Evolutionary conservation across 2,113 vertebrate species (phyloP), one percentile per base, ranked within the genome.

Genomic region (Chroicocephalus ridibundus): DNA sequence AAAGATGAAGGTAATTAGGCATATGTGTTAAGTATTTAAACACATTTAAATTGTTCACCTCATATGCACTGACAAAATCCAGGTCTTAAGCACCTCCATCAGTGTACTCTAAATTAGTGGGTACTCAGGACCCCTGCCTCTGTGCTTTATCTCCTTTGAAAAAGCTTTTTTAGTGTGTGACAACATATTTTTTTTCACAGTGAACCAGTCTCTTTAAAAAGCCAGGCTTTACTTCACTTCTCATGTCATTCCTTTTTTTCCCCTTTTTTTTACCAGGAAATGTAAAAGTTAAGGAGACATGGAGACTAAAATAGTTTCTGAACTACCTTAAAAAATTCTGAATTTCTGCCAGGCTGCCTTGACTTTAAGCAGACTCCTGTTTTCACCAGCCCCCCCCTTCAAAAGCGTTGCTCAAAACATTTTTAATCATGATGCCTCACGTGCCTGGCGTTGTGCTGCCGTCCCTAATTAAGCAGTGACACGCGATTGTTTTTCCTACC

Each of bases 401-500:
- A 46, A 52, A 85, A 77, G 6, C 1, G 11, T 65, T 36, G 13
- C 36, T 88, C 6, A n/a, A 49, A 69, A 26, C 17, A 17, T 10
- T 66, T 81, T 27, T 4, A 47, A 17, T 42, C 1, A 0, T 17
- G 38, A 66, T 36, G 61, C 15, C 22, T 62, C 52, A 8, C 1
- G 13, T 44, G 16, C 17, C 62, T 60, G 49, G 58, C 14, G 3
- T 65, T 76, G 36, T 6, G 2, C 58, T 86, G 34, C 0, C 0
- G 31, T 58, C 31, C 62, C 62, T 49, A 36, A n/a, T 17, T 17
- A 55, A 44, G 22, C n/a, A 72, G 62, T 44, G 86, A 47, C 8
- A 6, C 0, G 0, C 16, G 46, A 5, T 2, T 42, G 31, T 20
- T 86, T 54, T 68, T 46, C 77, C 46, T 52, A 24, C 77, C 88